Conservation (phyloP, 2,888 invertebrate species). For the Drosophila ustulata region DNA sequence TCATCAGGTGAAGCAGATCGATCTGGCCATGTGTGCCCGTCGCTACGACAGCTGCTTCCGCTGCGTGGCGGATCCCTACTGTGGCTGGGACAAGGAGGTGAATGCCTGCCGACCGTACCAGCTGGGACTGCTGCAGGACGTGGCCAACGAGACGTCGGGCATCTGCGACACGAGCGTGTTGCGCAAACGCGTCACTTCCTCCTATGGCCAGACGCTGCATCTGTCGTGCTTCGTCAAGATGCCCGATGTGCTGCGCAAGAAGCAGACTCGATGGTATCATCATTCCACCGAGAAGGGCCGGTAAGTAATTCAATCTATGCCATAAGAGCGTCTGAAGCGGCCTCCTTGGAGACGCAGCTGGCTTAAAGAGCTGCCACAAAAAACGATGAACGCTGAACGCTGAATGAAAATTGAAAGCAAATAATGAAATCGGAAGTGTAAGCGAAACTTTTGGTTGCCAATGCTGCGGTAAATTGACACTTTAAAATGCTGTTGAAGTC, state of each 20-base stretch:
- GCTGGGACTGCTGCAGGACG: slow-evolving; percentile 94
- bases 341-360: slow-evolving; percentile 56
- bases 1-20: slow-evolving; percentile 94
- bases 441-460: slow-evolving; percentile 68
- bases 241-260: slow-evolving; percentile 93
- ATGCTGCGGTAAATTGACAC: slow-evolving; percentile 83
- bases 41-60: slow-evolving; percentile 96
- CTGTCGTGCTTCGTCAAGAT: slow-evolving; percentile 95
- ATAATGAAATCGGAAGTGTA: slow-evolving; percentile 75
- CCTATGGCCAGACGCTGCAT: slow-evolving; percentile 97
- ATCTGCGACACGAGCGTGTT: slow-evolving; percentile 96
- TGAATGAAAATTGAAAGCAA: slow-evolving; percentile 70
- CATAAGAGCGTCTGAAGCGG: slow-evolving; percentile 6
- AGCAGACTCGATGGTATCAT: slow-evolving; percentile 94
- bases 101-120: slow-evolving; percentile 94
- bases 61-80: slow-evolving; percentile 97
- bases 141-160: slow-evolving; percentile 95
- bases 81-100: slow-evolving; percentile 97
- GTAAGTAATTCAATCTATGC: slow-evolving; percentile 70
- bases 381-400: background rate
- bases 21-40: slow-evolving; percentile 94
- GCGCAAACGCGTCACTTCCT: slow-evolving; percentile 94
- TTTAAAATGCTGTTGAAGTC: slow-evolving; percentile 79
- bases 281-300: slow-evolving; percentile 95
- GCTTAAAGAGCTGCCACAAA: slow-evolving; percentile 32